Evolutionary conservation across 2,113 vertebrate genomes (phyloP).

Genomic region (Fukomys damarensis): DNA sequence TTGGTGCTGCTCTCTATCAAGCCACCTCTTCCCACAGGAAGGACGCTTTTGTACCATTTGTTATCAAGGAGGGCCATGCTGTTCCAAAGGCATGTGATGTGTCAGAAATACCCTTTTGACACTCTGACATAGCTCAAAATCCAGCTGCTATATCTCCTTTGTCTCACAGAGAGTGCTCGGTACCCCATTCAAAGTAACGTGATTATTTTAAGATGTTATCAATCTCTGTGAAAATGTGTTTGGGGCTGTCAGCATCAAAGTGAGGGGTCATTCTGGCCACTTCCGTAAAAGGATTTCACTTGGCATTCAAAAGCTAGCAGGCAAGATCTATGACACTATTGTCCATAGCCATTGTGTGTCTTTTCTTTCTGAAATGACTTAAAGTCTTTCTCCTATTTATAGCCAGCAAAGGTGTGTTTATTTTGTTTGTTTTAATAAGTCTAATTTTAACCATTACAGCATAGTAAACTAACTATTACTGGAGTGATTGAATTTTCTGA

Average conservation of each 20-base stretch:
- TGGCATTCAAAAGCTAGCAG: constrained; percentile 46
- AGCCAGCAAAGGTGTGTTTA: not conserved
- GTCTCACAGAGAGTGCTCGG: constrained; percentile 31
- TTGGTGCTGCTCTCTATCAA: not conserved
- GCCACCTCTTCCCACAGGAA: not conserved
- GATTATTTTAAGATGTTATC: constrained; percentile 58
- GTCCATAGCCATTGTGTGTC: not conserved
- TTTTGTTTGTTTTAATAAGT: not conserved
- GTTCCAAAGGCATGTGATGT: not conserved
- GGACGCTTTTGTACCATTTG: constrained; percentile 48
- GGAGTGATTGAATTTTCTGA: not conserved
- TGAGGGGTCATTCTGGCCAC: not conserved
- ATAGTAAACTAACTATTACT: not conserved
- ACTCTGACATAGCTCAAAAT: not conserved
- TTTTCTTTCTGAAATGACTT: not conserved
- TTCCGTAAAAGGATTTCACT: not conserved
- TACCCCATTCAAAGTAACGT: not conserved
- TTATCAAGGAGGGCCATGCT: constrained; percentile 52
- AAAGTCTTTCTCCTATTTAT: not conserved
- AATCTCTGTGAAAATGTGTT: not conserved
- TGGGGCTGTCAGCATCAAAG: not conserved
- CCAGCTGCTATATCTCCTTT: constrained; percentile 43
- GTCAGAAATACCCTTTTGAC: constrained; percentile 47
- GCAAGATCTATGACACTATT: not conserved
- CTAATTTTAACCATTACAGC: not conserved